Evolutionary conservation across 2,113 vertebrate species (phyloP).

Genomic region (Phoenicopterus ruber): DNA sequence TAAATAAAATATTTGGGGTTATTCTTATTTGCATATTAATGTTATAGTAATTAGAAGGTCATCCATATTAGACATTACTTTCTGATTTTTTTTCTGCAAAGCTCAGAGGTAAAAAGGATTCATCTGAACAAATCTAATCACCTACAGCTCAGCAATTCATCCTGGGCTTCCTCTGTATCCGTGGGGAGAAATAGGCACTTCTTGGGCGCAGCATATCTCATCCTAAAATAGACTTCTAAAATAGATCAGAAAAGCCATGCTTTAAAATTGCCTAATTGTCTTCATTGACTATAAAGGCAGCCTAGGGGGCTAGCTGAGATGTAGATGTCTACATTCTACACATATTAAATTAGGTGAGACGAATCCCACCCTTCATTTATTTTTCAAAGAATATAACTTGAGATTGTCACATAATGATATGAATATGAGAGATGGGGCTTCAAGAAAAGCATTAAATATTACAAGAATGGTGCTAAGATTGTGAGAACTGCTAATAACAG

Average conservation of each 20-base stretch:
- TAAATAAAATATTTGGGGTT: not conserved
- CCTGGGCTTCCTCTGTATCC: not conserved
- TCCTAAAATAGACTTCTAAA: slow-evolving; percentile 29
- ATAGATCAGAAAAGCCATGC: not conserved
- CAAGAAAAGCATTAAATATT: not conserved
- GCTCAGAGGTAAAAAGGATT: not conserved
- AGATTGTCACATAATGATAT: not conserved
- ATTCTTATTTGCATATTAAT: not conserved
- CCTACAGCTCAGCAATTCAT: not conserved
- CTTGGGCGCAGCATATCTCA: not conserved
- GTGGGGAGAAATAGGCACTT: not conserved
- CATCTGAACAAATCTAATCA: not conserved
- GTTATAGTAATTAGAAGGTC: not conserved
- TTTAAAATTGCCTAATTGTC: slow-evolving; percentile 26
- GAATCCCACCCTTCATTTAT: slow-evolving; percentile 39
- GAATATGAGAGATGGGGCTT: not conserved
- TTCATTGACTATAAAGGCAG: slow-evolving; percentile 19
- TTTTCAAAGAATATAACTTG: slow-evolving; percentile 14
- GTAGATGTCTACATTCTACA: not conserved
- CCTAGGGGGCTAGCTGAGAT: slow-evolving; percentile 11
- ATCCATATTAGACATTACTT: not conserved
- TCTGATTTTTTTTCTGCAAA: not conserved
- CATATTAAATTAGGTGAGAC: slow-evolving; percentile 33
- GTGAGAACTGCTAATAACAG: not conserved
- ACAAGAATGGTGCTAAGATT: not conserved